Conservation (phyloP, 1,140 invertebrate species). For the Idris sp. region DNA sequence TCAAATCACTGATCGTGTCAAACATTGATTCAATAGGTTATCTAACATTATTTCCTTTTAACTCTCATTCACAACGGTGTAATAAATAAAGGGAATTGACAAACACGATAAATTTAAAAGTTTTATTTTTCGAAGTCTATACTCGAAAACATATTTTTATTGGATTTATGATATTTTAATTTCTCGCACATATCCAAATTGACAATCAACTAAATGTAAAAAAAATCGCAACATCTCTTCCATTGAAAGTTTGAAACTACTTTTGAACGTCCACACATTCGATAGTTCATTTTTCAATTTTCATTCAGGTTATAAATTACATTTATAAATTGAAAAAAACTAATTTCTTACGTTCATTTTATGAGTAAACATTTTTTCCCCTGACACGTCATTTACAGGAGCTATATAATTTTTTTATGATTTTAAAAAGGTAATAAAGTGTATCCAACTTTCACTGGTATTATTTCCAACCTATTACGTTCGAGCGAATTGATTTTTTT, state of each 20-base stretch:
- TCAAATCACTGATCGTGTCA: too few species aligned
- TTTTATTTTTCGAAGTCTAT: neutral
- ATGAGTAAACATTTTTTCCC: too few species aligned
- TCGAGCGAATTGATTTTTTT: constrained; percentile 26
- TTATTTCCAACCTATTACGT: constrained; percentile 40
- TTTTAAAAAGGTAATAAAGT: constrained; percentile 25
- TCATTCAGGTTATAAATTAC: too few species aligned
- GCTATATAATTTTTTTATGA: neutral
- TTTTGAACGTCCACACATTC: too few species aligned
- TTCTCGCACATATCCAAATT: too few species aligned
- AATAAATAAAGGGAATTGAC: constrained; percentile 3
- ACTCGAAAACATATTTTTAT: too few species aligned
- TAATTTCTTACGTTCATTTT: too few species aligned
- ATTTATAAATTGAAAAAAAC: too few species aligned
- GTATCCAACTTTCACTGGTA: constrained; percentile 8
- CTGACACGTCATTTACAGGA: neutral
- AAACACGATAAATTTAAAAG: constrained; percentile 2
- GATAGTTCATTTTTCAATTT: too few species aligned
- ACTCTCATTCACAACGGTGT: neutral
- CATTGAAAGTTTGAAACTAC: too few species aligned
- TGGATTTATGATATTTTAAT: too few species aligned
- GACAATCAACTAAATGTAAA: too few species aligned
- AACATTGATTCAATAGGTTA: neutral
- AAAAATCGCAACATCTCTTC: neutral
- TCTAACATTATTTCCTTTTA: neutral